Base-by-base conservation (phyloP, 1,140 invertebrate species). In the Drosophila kepulauana region DNA sequence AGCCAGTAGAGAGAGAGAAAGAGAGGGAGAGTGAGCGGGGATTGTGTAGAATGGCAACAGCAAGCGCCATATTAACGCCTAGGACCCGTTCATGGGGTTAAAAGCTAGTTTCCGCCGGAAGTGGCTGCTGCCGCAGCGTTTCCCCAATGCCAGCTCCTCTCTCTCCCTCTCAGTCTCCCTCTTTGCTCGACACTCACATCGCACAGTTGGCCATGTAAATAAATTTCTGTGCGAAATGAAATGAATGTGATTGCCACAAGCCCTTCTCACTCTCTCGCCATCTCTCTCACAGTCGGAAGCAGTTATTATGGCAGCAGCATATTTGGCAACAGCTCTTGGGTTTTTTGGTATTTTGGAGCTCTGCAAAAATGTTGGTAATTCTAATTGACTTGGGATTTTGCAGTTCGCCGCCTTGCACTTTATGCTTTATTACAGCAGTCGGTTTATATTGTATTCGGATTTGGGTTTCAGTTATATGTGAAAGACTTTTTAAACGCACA, bases 21-120 rank as follows among this genome's bases (percentile, higher is more conserved):
- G 25, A 10, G 45, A 11, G 3, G n/a, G n/a, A 13, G 45, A 6
- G 13, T 16, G 11, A 25, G 5, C n/a, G n/a, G n/a, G 58, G 46
- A 35, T 20, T 25, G 57, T 48, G 58, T 1, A 16, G 8, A 49
- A 5, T 4, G 13, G 54, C 64, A 59, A 49, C 61, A 61, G 62
- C 69, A 64, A 73, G 85, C 85, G 81, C 75, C 78, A 79, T 90
- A 90, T 90, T 89, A 90, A 86, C 86, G 86, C 86, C 86, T 91
- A 86, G 87, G 81, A 75, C 85, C 78, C 78, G 81, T 86, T 89
- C 86, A 90, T 89, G 78, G 82, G 86, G 86, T 90, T 89, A 89
- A 89, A 89, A 89, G 86, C 86, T 89, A 89, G 86, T 89, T 89
- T 89, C 86, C 86, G 86, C 58, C 86, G 86, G 86, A 89, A 89